Evolutionary conservation across 2,888 invertebrate genomes (phyloP), one percentile per base, ranked within the genome.

Genomic region (Mythimna albipuncta): DNA sequence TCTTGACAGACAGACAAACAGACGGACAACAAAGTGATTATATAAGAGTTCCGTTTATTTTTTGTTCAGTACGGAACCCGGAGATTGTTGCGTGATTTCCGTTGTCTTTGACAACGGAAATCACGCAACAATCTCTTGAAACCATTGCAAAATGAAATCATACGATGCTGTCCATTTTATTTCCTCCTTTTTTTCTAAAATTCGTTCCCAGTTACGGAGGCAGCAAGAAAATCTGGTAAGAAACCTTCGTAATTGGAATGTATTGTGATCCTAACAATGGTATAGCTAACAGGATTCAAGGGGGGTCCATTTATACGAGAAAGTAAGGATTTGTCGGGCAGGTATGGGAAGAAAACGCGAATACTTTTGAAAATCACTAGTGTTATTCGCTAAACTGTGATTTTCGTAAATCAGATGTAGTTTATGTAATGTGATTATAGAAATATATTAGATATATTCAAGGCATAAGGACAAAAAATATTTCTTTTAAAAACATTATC

Each of bases 231-330:
- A 79, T 83, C 82, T 86, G 83, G 78, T 72, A 68, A 75, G 78
- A 76, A 75, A 76, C 82, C 83, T 81, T 76, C 82, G 85, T 90
- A 92, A 92, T 91, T 91, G 91, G 89, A 87, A 89, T 83, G 89
- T 89, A 91, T 92, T 91, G 92, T 92, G 87, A 87, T 87, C 85
- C 72, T 84, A 85, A 91, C 91, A 91, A 91, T 91, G 81, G 90
- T 75, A 62, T 59, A 81, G 85, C 86, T 90, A 91, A 90, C 87
- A 83, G 87, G 88, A 88, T 87, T 82, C 85, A 80, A 85, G 85
- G 85, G 88, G 87, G 83, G 77, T 84, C 89, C 90, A 87, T 90
- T 90, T 89, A 79, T 88, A 77, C 82, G 79, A 86, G 84, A 87
- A 84, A 88, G 84, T 84, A 73, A 75, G 86, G 84, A 85, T 88